These are phyloP conservation scores for Nicator chloris DNA, from an alignment of 2,113 vertebrate genomes.

Conservation along the genomic window DNA sequence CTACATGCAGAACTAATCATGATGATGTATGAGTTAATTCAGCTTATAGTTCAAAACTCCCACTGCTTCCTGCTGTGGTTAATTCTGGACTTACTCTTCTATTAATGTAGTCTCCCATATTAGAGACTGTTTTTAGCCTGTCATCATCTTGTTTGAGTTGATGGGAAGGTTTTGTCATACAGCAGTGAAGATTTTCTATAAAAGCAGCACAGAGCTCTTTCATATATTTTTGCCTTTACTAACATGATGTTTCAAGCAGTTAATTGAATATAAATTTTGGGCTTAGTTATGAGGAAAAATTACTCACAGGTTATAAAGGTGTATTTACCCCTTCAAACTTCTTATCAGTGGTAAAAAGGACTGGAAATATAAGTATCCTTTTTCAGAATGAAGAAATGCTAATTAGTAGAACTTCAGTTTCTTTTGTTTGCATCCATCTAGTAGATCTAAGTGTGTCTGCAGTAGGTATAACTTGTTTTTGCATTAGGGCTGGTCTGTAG, in stretches of 20 bases:
- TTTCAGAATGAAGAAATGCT: not conserved
- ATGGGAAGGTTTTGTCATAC: not conserved
- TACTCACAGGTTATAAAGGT: not conserved
- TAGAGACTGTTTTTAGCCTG: constrained; percentile 4
- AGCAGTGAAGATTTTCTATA: not conserved
- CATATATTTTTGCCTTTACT: not conserved
- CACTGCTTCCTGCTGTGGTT: constrained; percentile 38
- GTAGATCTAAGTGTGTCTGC: no score
- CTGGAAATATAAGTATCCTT: not conserved
- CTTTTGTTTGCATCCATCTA: not conserved
- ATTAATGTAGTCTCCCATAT: not conserved
- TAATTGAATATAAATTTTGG: not conserved
- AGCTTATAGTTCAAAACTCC: constrained; percentile 4
- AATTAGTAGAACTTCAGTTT: not conserved
- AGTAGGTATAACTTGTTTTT: not conserved
- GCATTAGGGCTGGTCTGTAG: not conserved
- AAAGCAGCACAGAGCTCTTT: not conserved
- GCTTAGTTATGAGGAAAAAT: not conserved
- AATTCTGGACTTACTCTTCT: constrained; percentile 44
- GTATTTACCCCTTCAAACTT: not conserved
- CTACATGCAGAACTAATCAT: not conserved
- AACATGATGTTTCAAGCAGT: not conserved
- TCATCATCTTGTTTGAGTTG: constrained; percentile 2
- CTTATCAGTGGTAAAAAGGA: not conserved
- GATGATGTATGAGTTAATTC: constrained; percentile 19